Base-by-base conservation (phyloP, 2,113 vertebrate species). In the Turdus rufiventris region DNA sequence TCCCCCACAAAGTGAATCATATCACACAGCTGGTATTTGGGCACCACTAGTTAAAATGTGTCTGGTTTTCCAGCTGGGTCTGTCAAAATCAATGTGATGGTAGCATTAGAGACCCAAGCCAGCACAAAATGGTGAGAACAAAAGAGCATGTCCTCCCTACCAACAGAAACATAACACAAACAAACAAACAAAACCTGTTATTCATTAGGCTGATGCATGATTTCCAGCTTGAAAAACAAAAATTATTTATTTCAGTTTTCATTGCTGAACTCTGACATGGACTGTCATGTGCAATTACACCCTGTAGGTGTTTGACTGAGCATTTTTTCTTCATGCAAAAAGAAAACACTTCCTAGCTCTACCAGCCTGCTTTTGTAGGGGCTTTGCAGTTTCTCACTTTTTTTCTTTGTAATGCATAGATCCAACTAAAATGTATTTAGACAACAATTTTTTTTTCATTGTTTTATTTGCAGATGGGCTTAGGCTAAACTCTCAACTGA, bases 111-210 rank as follows among this genome's bases (percentile, higher is more conserved):
- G 51, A 84, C 26, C 5, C 1, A 18, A 94, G 62, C 60, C 78
- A 91, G 77, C 25, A 76, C 19, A 72, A 95, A 90, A 93, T 77
- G 70, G 62, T 90, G 83, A 96, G 86, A 93, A 94, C 89, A 97
- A 96, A 93, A 82, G 86, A 87, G 73, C 29, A 29, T 3, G 13
- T 80, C 58, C 89, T 96, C 88, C 89, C 54, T 96, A 96, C 91
- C 95, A 96, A 96, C 91, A 68, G 85, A 95, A 93, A 66, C 72
- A 92, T 36, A 86, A 53, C 31, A 65, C 68, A 96, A 96, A 95
- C 90, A 96, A 94, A 85, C 84, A 97, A 96, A 93, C 80, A 96
- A 94, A 92, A 67, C 36, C 88, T 91, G 71, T 80, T 96, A 76
- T 34, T 86, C 81, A 76, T 95, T 96, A 94, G 51, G 47, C 36